Base-by-base conservation (phyloP, 2,797 vertebrate species). In the Sciaenops ocellatus region DNA sequence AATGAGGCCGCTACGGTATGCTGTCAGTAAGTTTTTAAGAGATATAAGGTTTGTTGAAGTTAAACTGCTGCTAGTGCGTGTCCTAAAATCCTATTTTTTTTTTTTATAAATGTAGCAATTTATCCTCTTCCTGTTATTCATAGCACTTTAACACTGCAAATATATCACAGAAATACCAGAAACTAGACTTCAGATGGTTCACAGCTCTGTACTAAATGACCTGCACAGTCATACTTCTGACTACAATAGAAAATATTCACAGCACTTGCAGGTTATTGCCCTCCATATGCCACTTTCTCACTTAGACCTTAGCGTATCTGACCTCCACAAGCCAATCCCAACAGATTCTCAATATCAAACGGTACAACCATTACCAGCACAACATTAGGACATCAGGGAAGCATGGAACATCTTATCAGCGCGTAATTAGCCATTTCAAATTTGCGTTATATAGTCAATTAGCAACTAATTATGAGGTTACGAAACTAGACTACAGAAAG, bases 381-480 rank as follows among this genome's bases (percentile, higher is more conserved):
- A 63, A 44, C 61, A 83, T 77, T 24, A 77, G 73, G 76, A 47
- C 41, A 74, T 80, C 52, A 69, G 46, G 48, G 70, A 44, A 79
- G 47, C 15, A 24, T 26, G 41, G 16, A 63, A 54, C 78, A 81
- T 28, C 80, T 83, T 78, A 84, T 89, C 73, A 79, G 67, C 16
- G 17, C 24, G 18, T 71, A 84, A 87, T 85, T 77, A 83, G 51
- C 68, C 59, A 20, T 76, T 78, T 80, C 64, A 77, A 79, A 88
- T 80, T 71, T 44, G 73, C 48, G 28, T 73, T 69, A 42, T 80
- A 85, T 69, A 71, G 60, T 26, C 70, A 66, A 74, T 90, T 85
- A 89, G 54, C 54, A 73, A 79, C 83, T 76, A 80, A 84, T 87
- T 73, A 84, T 55, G 79, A n/a, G 55, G 65, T 85, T 67, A 78